Evolutionary conservation across 92 coral and sea anemone species (phyloP).

Genomic region (Palythoa grandiflora): DNA sequence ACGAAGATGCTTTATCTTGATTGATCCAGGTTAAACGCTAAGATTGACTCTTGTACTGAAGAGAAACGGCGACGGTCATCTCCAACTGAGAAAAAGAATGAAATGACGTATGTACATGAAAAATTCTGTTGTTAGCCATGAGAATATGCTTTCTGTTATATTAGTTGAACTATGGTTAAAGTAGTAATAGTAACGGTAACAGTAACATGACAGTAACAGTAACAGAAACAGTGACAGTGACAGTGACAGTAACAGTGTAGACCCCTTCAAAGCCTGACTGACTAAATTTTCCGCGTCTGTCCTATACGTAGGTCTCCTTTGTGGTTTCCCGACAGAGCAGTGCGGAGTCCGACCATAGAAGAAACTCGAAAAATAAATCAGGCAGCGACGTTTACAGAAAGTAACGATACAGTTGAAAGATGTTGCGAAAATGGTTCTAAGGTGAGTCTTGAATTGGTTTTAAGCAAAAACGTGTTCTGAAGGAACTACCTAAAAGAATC

Average conservation of each 20-base stretch:
- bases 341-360: slow-evolving; percentile 60
- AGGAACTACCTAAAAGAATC: too few species aligned
- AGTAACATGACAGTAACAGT: too few species aligned
- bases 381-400: not conserved
- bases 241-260: not conserved
- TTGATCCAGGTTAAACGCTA: slow-evolving; percentile 8
- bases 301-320: slow-evolving; percentile 27
- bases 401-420: not conserved
- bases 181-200: too few species aligned
- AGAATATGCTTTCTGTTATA: too few species aligned
- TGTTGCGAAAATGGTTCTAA: not conserved
- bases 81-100: not conserved
- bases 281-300: not conserved
- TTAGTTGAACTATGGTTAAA: too few species aligned
- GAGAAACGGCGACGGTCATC: not conserved
- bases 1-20: not conserved
- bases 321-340: slow-evolving; percentile 79
- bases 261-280: not conserved
- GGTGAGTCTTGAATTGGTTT: not conserved
- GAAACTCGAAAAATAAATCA: slow-evolving; percentile 11
- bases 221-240: not conserved
- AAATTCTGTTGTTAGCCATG: not conserved
- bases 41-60: slow-evolving; percentile 25
- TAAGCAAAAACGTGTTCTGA: not conserved
- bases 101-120: slow-evolving; percentile 24